Evolutionary conservation across 2,113 vertebrate genomes (phyloP), one percentile per base, ranked within the genome.

Genomic region (Micromys minutus): DNA sequence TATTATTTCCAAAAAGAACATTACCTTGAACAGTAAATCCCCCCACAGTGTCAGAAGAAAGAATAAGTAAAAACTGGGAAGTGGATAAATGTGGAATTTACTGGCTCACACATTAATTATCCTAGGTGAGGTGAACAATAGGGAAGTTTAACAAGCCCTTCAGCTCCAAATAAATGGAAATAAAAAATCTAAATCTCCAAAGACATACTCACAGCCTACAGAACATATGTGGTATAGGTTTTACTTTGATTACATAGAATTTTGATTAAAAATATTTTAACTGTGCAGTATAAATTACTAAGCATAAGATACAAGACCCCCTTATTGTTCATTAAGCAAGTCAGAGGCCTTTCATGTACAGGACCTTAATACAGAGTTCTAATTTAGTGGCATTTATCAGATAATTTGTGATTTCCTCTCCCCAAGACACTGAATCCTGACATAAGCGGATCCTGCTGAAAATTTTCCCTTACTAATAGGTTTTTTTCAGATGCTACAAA

Each of bases 1-100:
- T 86, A 90, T 94, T 87, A 94, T 95, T 97, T 96, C 17, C 36
- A 94, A 36, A 97, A 50, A 55, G 96, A 97, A 95, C 61, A 92
- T 89, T 95, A 71, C 65, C 76, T 71, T 90, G 87, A 95, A 90
- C 45, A 93, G 63, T 67, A 87, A 94, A 89, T 81, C 52, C 5
- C 12, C 16, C 57, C 26, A 47, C 50, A 42, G 0, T 71, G 39
- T 65, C n/a, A 94, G 74, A 95, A 90, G 71, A 95, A 91, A 96
- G 47, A 47, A 17, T 39, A 47, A 75, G 29, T 80, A 74, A 94
- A 96, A 57, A 95, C 91, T 95, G 83, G 55, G 77, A 95, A 59
- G 67, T 47, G 42, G 85, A 42, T 91, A 57, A 97, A 95, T 34
- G 16, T 24, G 52, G 72, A 93, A 72, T 31, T 92, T 90, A 81